phyloP scores from a whole-genome alignment of 2,797 vertebrate genomes.

The Cossypha heuglini region DNA sequence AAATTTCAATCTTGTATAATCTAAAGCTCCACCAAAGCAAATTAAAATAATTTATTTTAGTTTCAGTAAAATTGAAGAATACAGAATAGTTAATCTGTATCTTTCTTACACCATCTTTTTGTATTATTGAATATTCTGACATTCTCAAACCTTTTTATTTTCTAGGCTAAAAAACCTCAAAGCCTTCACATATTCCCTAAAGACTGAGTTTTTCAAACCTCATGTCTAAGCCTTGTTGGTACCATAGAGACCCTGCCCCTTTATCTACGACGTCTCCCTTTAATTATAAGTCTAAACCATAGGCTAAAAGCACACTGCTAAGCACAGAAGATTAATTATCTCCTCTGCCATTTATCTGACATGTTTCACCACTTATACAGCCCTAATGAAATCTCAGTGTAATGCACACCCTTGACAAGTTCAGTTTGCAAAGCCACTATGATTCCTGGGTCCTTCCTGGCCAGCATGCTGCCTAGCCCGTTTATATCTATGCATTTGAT shows the following conservation, averaged over 20 bases:
- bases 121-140: background rate
- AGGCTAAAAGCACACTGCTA: background rate
- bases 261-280: background rate
- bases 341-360: background rate
- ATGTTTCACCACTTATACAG: background rate
- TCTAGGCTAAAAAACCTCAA: background rate
- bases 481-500: slow-evolving; percentile 6
- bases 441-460: background rate
- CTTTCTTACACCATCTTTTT: background rate
- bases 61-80: background rate
- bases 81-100: background rate
- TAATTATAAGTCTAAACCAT: background rate
- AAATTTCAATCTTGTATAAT: background rate
- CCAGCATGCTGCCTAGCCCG: background rate
- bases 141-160: background rate
- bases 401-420: background rate
- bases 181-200: background rate
- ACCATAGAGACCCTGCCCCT: background rate
- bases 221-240: rapidly evolving
- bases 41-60: background rate
- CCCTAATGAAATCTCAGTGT: background rate
- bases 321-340: background rate
- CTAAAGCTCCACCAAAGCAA: background rate
- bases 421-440: background rate
- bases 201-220: background rate